Percentiles rank a stretch among this genome's conserved stretches.
Conservation (phyloP, 2,113 vertebrate species). For the Sceloporus tristichus region DNA sequence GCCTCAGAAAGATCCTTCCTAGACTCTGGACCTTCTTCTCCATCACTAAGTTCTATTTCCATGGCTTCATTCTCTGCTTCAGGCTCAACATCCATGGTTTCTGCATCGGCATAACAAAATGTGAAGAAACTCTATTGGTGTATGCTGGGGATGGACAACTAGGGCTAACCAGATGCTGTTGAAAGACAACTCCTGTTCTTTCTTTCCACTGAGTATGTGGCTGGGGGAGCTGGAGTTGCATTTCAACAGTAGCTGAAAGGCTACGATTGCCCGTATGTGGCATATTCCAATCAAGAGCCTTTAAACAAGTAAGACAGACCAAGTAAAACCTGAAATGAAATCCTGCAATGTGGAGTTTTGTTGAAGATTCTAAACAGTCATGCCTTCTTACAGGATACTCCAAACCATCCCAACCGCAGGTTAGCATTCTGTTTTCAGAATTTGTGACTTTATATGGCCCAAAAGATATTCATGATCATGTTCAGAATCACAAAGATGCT, state of each 20-base stretch:
- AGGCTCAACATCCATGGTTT: slow-evolving; percentile 56
- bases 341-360: neutral
- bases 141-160: neutral
- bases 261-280: too few relatives aligned
- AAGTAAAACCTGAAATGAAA: too few relatives aligned
- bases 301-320: too few relatives aligned
- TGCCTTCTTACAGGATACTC: too few relatives aligned
- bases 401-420: too few relatives aligned
- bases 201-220: too few relatives aligned
- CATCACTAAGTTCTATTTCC: slow-evolving; percentile 79
- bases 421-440: too few relatives aligned
- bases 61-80: slow-evolving; percentile 71
- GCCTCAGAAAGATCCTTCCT: slow-evolving; percentile 24
- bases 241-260: too few relatives aligned
- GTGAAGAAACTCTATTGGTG: neutral
- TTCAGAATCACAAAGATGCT: neutral
- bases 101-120: slow-evolving; percentile 30
- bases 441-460: neutral
- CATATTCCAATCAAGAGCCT: too few relatives aligned
- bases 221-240: too few relatives aligned
- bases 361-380: too few relatives aligned
- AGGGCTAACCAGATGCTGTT: neutral
- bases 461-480: neutral
- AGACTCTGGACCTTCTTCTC: slow-evolving; percentile 58
- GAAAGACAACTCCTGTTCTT: neutral